Conservation (phyloP, 2,113 vertebrate species). For the Xiphophorus maculatus region DNA sequence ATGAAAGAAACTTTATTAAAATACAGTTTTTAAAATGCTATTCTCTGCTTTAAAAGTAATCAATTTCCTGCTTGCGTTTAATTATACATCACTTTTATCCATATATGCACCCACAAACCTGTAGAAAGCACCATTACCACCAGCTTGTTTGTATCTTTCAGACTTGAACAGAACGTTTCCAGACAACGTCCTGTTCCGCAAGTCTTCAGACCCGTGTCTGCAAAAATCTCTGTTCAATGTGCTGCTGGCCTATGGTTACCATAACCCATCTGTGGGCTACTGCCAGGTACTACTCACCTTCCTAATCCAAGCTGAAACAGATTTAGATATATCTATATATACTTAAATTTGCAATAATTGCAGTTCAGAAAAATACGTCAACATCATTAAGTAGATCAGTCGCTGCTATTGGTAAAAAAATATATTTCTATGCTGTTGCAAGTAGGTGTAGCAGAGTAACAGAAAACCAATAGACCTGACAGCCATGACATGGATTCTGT, state of each 20-base stretch:
- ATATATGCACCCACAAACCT: neutral
- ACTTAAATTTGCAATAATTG: too few relatives aligned
- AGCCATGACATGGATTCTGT: too few relatives aligned
- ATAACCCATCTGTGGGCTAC: conserved; percentile 91
- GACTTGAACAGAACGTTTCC: conserved; percentile 98
- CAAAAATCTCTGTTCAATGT: conserved; percentile 89
- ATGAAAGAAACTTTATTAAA: too few relatives aligned
- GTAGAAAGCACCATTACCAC: neutral
- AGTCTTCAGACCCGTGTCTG: conserved; percentile 83
- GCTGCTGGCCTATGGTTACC: conserved; percentile 89
- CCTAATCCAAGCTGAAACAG: neutral
- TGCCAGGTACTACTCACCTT: conserved; percentile 87
- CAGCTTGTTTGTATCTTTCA: conserved; percentile 52
- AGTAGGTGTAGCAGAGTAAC: too few relatives aligned
- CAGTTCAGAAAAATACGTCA: too few relatives aligned
- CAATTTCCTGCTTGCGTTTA: neutral
- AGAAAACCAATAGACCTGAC: too few relatives aligned
- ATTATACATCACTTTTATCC: neutral
- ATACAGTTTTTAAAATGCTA: too few relatives aligned
- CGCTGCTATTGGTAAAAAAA: too few relatives aligned
- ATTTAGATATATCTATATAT: neutral
- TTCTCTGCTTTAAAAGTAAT: too few relatives aligned
- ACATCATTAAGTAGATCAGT: too few relatives aligned
- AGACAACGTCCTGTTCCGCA: conserved; percentile 91
- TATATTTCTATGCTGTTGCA: too few relatives aligned